Percentiles rank a stretch among this genome's conserved stretches.
Evolutionary conservation across 2,888 invertebrate species (phyloP).

Genomic region (Conchocele bisecta): DNA sequence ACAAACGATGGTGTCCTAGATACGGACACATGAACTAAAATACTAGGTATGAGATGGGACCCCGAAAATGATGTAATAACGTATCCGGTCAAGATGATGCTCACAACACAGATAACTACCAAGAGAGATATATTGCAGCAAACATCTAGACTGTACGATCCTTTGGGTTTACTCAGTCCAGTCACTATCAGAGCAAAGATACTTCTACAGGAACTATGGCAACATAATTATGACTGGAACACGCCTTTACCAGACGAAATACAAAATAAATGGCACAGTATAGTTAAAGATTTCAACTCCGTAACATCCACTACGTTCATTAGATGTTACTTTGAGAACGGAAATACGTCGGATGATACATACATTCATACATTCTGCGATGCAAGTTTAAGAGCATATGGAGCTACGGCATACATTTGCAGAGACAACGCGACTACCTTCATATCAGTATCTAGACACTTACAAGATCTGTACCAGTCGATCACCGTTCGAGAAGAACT

Average conservation of each 20-base stretch:
- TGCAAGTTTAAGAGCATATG: conserved; percentile 27
- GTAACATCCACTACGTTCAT: neutral
- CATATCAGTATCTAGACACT: too few species aligned
- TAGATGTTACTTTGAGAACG: neutral
- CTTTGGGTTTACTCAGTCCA: conserved; percentile 25
- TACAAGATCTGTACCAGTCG: too few species aligned
- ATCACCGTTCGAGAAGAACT: too few species aligned
- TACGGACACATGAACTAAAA: neutral
- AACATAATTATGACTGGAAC: conserved; percentile 27
- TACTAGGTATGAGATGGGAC: conserved; percentile 23
- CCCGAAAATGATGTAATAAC: conserved; percentile 1
- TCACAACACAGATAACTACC: neutral
- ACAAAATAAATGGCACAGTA: neutral
- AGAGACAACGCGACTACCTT: conserved; percentile 5
- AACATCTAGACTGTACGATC: conserved; percentile 33
- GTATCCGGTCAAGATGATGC: neutral
- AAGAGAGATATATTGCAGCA: conserved; percentile 28
- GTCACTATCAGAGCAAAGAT: conserved; percentile 30
- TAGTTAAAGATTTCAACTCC: conserved; percentile 10
- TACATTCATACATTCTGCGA: conserved; percentile 12
- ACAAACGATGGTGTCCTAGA: neutral
- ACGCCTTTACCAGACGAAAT: conserved; percentile 9
- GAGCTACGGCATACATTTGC: conserved; percentile 12
- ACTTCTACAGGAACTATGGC: conserved; percentile 34
- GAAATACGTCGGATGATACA: neutral